phyloP scores from a whole-genome alignment of 2,113 vertebrate species.

The Dasyurus viverrinus region DNA sequence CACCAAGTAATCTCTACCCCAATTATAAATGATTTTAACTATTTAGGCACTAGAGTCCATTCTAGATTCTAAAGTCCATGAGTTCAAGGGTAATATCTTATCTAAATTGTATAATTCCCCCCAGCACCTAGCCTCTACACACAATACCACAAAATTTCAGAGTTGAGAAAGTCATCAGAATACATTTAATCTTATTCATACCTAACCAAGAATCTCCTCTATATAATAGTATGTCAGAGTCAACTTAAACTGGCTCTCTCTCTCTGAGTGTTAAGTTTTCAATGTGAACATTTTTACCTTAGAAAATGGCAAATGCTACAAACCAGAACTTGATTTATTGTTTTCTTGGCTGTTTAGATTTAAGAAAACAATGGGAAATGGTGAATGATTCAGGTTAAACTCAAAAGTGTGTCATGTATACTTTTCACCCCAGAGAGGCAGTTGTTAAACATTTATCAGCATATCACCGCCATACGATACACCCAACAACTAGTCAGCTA shows the following conservation, averaged over 20 bases:
- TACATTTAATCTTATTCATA: neutral
- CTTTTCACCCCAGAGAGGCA: neutral
- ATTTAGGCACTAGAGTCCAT: neutral
- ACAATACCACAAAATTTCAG: neutral
- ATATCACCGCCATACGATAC: neutral
- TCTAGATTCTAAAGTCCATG: neutral
- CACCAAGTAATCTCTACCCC: neutral
- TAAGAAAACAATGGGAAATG: neutral
- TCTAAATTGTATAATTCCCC: neutral
- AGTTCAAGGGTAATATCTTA: neutral
- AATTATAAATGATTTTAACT: neutral
- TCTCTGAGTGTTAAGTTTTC: neutral
- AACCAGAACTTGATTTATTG: neutral
- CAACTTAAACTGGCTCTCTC: neutral
- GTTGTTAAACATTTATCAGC: neutral
- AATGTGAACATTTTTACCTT: neutral
- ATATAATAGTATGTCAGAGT: neutral
- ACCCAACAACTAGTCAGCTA: neutral
- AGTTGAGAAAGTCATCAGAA: neutral
- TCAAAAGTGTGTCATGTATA: neutral
- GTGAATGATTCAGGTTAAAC: neutral
- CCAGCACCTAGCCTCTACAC: neutral
- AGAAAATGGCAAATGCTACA: neutral
- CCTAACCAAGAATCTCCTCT: neutral
- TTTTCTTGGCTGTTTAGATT: neutral